Evolutionary conservation across 2,113 vertebrate species (phyloP).

Genomic region (Brachionichthys hirsutus): DNA sequence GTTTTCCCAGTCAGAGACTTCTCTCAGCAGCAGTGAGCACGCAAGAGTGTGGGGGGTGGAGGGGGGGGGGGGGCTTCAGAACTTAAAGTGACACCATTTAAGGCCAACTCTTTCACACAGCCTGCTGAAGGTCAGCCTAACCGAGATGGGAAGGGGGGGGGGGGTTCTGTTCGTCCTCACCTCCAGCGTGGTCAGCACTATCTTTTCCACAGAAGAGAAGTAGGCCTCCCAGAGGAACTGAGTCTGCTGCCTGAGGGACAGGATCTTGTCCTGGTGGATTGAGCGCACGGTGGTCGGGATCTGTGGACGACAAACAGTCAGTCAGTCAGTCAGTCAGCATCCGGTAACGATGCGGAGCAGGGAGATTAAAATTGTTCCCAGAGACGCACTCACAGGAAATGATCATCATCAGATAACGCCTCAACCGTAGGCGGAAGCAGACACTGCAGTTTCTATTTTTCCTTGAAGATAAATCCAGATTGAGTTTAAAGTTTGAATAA

Average conservation of each 20-base stretch:
- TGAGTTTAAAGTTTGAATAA: not conserved
- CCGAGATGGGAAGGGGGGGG: no score
- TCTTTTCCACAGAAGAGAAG: constrained; percentile 76
- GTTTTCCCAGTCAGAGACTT: constrained; percentile 21
- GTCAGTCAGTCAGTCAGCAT: constrained; percentile 4
- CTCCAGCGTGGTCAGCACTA: constrained; percentile 75
- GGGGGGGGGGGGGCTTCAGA: no score
- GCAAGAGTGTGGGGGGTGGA: not conserved
- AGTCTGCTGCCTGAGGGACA: constrained; percentile 74
- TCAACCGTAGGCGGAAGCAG: not conserved
- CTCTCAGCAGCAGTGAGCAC: constrained; percentile 2
- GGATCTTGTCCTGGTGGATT: constrained; percentile 77
- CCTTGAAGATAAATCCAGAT: not conserved
- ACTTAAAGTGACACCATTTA: not conserved
- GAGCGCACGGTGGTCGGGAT: constrained; percentile 75
- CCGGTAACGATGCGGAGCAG: not conserved
- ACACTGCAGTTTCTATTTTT: no score
- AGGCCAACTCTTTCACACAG: not conserved
- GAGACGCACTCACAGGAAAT: constrained; percentile 12
- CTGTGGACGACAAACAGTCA: constrained; percentile 40
- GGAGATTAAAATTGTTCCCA: constrained; percentile 21
- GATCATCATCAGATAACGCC: constrained; percentile 7
- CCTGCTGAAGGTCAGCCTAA: no score
- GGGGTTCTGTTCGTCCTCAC: no score
- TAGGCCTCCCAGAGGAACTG: constrained; percentile 78